These are phyloP conservation scores for Capra hircus DNA, from an alignment of 2,113 vertebrate species.

Conservation along the genomic window DNA sequence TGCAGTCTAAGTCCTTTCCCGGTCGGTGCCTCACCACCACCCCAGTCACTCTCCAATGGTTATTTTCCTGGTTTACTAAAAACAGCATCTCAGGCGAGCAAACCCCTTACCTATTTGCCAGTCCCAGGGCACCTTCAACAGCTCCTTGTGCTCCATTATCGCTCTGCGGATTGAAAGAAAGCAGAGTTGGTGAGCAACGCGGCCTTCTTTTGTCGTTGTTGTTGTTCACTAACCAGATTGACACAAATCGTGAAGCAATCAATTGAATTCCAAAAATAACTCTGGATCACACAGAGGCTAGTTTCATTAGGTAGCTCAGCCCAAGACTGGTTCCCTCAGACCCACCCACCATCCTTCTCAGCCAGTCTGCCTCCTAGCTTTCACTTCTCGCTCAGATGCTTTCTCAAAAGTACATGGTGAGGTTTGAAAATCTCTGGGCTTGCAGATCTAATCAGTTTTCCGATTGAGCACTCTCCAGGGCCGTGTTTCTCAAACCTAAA, in stretches of 20 bases:
- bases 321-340: not conserved
- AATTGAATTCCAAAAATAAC: not conserved
- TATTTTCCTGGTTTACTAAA: not conserved
- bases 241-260: not conserved
- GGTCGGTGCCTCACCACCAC: not conserved
- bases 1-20: not conserved
- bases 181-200: constrained; percentile 33
- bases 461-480: not conserved
- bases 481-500: not conserved
- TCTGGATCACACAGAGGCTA: constrained; percentile 23
- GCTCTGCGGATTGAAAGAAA: constrained; percentile 85
- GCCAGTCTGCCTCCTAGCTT: not conserved
- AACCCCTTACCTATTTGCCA: constrained; percentile 94
- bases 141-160: constrained; percentile 97
- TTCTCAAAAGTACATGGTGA: not conserved
- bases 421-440: constrained; percentile 37
- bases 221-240: not conserved
- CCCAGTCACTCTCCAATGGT: not conserved
- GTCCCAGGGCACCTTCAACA: constrained; percentile 95
- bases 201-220: not conserved
- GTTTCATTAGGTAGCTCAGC: constrained; percentile 45
- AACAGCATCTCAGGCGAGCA: not conserved
- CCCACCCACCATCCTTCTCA: not conserved
- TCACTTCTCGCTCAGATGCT: not conserved
- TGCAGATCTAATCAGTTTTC: constrained; percentile 31